Conservation (phyloP, 2,797 vertebrate species). For the Pseudomugil gertrudae region DNA sequence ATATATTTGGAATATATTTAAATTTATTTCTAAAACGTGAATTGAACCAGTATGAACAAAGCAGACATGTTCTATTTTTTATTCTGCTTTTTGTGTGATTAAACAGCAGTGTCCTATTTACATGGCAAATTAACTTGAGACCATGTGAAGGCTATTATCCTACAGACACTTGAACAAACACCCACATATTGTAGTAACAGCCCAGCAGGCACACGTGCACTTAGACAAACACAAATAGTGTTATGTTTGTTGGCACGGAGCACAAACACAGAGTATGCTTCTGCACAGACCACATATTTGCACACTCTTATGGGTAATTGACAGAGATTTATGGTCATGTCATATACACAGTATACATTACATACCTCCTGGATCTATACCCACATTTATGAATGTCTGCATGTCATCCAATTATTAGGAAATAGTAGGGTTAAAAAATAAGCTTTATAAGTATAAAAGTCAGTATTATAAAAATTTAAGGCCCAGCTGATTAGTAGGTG, state of each 20-base stretch:
- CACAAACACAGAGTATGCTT: constrained; percentile 53
- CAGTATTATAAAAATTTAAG: constrained; percentile 6
- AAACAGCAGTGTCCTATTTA: constrained; percentile 94
- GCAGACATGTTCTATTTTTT: constrained; percentile 74
- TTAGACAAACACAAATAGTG: constrained; percentile 56
- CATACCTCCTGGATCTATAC: constrained; percentile 36
- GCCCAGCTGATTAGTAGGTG: constrained; percentile 13
- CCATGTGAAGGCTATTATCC: constrained; percentile 89
- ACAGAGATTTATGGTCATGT: constrained; percentile 44
- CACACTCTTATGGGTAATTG: constrained; percentile 64
- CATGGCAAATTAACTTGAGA: constrained; percentile 94
- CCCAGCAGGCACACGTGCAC: constrained; percentile 37
- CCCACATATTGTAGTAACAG: constrained; percentile 53
- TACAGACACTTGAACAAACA: constrained; percentile 78
- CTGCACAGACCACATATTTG: constrained; percentile 61
- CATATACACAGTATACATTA: constrained; percentile 45
- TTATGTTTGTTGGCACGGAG: constrained; percentile 57
- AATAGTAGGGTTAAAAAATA: neutral
- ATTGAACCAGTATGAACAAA: constrained; percentile 73
- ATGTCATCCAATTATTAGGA: constrained; percentile 29
- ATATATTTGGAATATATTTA: constrained; percentile 21
- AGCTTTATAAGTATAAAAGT: constrained; percentile 24
- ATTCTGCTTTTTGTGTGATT: constrained; percentile 86
- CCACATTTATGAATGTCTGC: constrained; percentile 17
- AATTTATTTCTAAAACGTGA: constrained; percentile 54